Base-by-base conservation (phyloP, 2,888 invertebrate genomes). In the Campaea margaritaria region DNA sequence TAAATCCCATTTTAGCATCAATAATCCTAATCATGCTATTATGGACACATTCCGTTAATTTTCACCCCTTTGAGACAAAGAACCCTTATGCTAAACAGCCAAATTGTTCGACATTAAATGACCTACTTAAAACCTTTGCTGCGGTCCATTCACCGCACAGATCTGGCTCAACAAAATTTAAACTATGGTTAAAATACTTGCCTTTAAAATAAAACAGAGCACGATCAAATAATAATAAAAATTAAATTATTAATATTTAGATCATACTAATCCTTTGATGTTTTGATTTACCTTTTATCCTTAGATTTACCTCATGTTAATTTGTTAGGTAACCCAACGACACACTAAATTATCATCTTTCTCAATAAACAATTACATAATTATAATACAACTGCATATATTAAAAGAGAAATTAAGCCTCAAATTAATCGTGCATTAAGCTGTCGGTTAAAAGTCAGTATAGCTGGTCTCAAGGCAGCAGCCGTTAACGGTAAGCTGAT, bases 401-500 rank as follows among this genome's bases (percentile, higher is more conserved):
- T n/a, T n/a, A n/a, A n/a, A n/a, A n/a, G n/a, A n/a, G n/a, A n/a
- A n/a, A n/a, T n/a, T n/a, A n/a, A n/a, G n/a, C n/a, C n/a, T n/a
- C n/a, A n/a, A n/a, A n/a, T n/a, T n/a, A 21, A 21, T 21, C 21
- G 5, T 21, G 2, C 2, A 21, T 5, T 5, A 21, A 54, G 58
- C 52, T 16, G 15, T 62, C 13, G 28, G 51, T 56, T 63, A 31
- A 52, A 31, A 10, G 21, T 43, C 8, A 13, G 73, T 59, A 45
- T 15, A 69, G 74, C 68, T 68, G 73, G 64, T 70, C 61, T 80
- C 67, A 58, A 12, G 67, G 72, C 75, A 59, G 63, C 68, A 69
- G 67, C 91, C 91, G 90, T 91, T 91, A 92, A 91, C 90, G 90
- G 92, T 90, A 88, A 87, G 85, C 76, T 81, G 86, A 89, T 86